Evolutionary conservation across 2,888 invertebrate species (phyloP), one percentile per base, ranked within the genome.

Genomic region (Diarsia mendica): DNA sequence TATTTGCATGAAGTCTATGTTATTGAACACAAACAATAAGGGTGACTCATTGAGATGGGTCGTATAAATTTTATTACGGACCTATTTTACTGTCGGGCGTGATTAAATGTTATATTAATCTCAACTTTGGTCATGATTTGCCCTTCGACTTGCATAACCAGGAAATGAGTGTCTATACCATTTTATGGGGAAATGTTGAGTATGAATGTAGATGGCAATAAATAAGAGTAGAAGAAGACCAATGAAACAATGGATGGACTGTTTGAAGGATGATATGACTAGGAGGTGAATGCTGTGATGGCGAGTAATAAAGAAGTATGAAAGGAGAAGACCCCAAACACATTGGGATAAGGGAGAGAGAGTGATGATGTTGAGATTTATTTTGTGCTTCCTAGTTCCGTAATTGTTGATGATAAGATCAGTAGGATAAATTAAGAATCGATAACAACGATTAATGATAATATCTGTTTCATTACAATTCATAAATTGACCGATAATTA

Each of bases 1-100:
- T 79, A 72, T 79, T 64, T 79, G 55, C 77, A 80, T 78, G 61
- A 63, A 44, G 53, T 55, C 48, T 28, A 33, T 60, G 46, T 51
- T 55, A 53, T 63, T 23, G 61, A 53, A 66, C 69, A 66, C 48
- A 44, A 53, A 69, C 53, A 79, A 61, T 61, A 67, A 55, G 61
- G 53, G 55, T 72, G 66, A 72, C 39, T 69, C 72, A 67, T 55
- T 61, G 46, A 48, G 49, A 77, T 53, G 69, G 66, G 55, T 67
- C 61, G 61, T 80, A 78, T 79, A 55, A 23, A 74, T 78, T 77
- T 79, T 64, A 80, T 48, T 80, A 49, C 48, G 23, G 23, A 49
- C 44, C 53, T 74, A 55, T 55, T 72, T 18, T 39, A 55, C 20
- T 66, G n/a, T 33, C 61, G 18, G n/a, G 18, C 33, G 18, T 53